Conservation (phyloP, 2,797 vertebrate genomes). For the Argentina silus region DNA sequence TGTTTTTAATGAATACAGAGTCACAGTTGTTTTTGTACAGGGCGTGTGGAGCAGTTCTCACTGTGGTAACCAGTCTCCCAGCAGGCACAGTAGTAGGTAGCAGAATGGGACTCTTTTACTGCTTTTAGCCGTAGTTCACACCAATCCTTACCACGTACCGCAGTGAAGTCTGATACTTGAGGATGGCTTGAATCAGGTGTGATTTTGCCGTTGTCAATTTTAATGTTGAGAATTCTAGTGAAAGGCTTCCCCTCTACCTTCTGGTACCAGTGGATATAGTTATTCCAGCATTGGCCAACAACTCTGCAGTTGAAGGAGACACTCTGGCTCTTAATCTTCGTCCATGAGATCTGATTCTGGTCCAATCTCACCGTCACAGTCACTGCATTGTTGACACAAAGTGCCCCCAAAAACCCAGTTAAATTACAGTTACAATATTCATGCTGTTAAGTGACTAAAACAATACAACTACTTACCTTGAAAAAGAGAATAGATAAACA, state of each 20-base stretch:
- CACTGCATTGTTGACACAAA: conserved; percentile 5
- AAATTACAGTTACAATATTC: background rate
- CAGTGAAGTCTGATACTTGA: background rate
- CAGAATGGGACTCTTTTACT: no score
- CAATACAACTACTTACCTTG: no score
- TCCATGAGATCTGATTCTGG: conserved; percentile 3
- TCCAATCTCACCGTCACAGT: background rate
- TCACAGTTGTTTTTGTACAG: no score
- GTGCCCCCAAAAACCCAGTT: background rate
- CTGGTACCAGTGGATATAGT: conserved; percentile 40
- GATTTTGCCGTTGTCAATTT: background rate
- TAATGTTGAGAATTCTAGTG: conserved; percentile 16
- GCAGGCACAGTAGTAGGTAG: no score
- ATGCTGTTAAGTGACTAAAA: background rate
- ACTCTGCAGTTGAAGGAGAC: conserved; percentile 19
- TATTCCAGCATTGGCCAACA: fast-evolving
- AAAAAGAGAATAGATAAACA: no score
- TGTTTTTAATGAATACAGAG: no score
- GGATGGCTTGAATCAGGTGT: background rate
- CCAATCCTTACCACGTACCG: no score
- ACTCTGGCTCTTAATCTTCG: background rate
- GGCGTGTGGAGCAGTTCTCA: no score
- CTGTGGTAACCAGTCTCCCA: no score
- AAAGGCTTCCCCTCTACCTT: conserved; percentile 19
- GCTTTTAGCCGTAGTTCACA: no score